Percentiles rank a stretch among this genome's conserved stretches.
Conservation (phyloP, 2,888 invertebrate genomes). For the Petrolisthes cinctipes region DNA sequence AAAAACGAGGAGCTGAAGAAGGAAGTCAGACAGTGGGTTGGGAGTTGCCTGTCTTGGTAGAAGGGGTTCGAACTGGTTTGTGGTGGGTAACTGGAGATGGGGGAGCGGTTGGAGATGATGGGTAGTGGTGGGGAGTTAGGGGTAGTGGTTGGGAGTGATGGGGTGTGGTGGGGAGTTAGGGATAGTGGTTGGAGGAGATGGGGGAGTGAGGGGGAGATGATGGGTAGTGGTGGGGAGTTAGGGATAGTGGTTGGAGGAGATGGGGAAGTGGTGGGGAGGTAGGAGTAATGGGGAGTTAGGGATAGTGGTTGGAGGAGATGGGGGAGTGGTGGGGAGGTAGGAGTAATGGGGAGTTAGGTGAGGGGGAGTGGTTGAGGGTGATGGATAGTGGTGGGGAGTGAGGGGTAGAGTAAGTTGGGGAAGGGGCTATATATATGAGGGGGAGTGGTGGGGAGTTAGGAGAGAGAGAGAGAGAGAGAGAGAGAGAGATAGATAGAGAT, state of each 20-base stretch:
- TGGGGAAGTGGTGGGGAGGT: not conserved
- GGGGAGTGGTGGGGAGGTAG: not conserved
- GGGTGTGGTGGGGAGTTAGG: not conserved
- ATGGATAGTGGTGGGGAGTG: not conserved
- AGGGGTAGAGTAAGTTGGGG: not conserved
- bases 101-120: not conserved
- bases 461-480: not conserved
- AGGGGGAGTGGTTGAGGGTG: not conserved
- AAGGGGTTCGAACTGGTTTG: too few species aligned
- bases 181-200: not conserved
- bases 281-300: not conserved
- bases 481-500: slow-evolving; percentile 18
- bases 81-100: too few species aligned
- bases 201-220: not conserved
- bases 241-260: not conserved
- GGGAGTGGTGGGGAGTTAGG: not conserved
- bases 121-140: not conserved
- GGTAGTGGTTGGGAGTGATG: not conserved
- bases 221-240: not conserved
- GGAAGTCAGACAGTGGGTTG: too few species aligned
- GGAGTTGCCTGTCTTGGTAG: too few species aligned
- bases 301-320: not conserved
- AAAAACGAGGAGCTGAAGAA: too few species aligned
- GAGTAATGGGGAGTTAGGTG: not conserved
- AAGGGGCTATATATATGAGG: too few species aligned